Conservation (phyloP, 2,797 vertebrate genomes). For the Pseudochaenichthys georgianus region DNA sequence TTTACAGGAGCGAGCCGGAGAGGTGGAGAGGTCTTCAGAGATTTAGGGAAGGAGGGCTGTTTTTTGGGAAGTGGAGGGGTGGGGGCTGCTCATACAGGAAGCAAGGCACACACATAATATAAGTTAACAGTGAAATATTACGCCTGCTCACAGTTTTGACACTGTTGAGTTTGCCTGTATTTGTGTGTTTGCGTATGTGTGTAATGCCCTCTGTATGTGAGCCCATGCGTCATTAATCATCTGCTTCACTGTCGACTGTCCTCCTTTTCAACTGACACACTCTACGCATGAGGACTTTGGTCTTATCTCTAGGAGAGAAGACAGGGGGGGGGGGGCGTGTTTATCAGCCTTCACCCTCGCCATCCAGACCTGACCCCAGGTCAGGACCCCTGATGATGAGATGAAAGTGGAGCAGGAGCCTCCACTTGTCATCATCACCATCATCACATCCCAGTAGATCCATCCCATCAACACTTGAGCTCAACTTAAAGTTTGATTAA, state of each 20-base stretch:
- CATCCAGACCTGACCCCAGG: conserved; percentile 41
- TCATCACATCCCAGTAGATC: conserved; percentile 29
- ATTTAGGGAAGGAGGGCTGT: conserved; percentile 41
- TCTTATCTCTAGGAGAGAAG: conserved; percentile 45
- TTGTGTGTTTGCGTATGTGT: conserved; percentile 19
- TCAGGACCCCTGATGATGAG: conserved; percentile 66
- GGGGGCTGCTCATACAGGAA: conserved; percentile 54
- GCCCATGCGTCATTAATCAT: conserved; percentile 61
- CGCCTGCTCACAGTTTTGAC: conserved; percentile 49
- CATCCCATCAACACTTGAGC: conserved; percentile 12
- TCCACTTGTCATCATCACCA: conserved; percentile 21
- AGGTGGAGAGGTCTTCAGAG: conserved; percentile 71
- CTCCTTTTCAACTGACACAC: conserved; percentile 18
- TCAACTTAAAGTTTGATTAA: background rate
- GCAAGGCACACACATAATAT: conserved; percentile 49
- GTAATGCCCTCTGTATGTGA: conserved; percentile 16
- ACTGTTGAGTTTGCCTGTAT: conserved; percentile 28
- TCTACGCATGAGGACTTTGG: conserved; percentile 2
- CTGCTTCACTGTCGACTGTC: conserved; percentile 28
- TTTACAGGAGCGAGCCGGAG: conserved; percentile 66
- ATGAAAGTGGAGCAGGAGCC: conserved; percentile 62
- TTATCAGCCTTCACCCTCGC: conserved; percentile 21
- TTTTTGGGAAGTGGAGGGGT: conserved; percentile 28
- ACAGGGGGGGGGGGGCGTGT: background rate
- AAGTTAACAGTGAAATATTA: conserved; percentile 65